phyloP scores from a whole-genome alignment of 2,797 vertebrate genomes.

The Dryobates pubescens region DNA sequence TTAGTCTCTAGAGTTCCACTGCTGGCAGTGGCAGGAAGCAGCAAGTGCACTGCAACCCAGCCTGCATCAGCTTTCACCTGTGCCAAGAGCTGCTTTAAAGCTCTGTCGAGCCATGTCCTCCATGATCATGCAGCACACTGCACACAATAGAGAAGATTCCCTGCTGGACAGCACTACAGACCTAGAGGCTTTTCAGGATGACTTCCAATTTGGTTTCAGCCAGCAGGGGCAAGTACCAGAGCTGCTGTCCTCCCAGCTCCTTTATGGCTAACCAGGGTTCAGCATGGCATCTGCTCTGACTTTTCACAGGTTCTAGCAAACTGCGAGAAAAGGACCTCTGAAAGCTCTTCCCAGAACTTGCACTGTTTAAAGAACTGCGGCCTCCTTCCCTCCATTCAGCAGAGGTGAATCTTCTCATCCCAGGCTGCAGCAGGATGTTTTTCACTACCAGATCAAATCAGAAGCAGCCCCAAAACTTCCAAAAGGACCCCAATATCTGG shows the following conservation, averaged over 20 bases:
- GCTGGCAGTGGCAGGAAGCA: background rate
- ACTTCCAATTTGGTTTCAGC: background rate
- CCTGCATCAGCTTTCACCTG: background rate
- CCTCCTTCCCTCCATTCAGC: background rate
- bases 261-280: background rate
- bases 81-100: background rate
- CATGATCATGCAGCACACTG: accelerated
- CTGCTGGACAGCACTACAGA: background rate
- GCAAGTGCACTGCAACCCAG: accelerated
- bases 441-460: background rate
- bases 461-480: background rate
- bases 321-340: background rate
- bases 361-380: background rate
- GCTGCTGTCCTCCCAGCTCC: background rate
- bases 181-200: background rate
- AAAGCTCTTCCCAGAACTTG: background rate
- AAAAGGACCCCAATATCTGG: background rate
- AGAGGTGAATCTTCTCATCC: background rate
- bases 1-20: no score
- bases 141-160: background rate
- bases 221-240: background rate
- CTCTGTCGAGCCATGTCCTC: accelerated
- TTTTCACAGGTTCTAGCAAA: background rate
- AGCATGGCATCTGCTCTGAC: background rate
- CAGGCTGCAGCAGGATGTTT: background rate